Conservation (phyloP, 2,113 vertebrate species). For the Reinhardtius hippoglossoides region DNA sequence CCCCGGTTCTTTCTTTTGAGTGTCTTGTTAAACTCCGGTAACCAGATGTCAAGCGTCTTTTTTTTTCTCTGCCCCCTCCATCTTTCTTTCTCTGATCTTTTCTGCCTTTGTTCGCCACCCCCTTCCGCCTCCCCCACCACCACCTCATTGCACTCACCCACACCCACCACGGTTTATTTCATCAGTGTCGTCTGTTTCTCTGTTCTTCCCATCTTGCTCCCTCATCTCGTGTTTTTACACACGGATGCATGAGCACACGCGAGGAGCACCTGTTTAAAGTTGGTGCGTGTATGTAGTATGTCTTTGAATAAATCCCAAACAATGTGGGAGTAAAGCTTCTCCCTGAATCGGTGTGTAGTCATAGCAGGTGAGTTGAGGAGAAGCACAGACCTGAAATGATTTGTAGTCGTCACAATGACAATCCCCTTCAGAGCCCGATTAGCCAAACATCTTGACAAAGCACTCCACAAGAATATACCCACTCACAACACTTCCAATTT, state of each 20-base stretch:
- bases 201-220: conserved; percentile 5
- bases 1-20: conserved; percentile 47
- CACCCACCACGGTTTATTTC: conserved; percentile 42
- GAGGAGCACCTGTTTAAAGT: neutral
- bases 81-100: conserved; percentile 53
- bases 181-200: conserved; percentile 45
- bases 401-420: conserved; percentile 42
- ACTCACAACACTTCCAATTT: conserved; percentile 45
- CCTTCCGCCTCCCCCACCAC: neutral
- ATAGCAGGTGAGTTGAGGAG: conserved; percentile 25
- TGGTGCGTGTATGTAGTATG: neutral
- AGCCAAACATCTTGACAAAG: conserved; percentile 56
- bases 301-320: neutral
- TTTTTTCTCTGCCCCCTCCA: conserved; percentile 37
- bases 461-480: conserved; percentile 17
- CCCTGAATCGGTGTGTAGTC: neutral
- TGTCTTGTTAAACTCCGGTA: conserved; percentile 67
- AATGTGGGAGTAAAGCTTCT: neutral
- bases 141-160: neutral
- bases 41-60: conserved; percentile 57
- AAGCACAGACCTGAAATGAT: conserved; percentile 28
- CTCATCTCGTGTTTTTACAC: neutral
- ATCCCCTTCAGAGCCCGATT: conserved; percentile 41
- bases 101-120: conserved; percentile 50
- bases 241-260: neutral